Conservation (phyloP, 2,797 vertebrate species). For the Protonibea diacanthus region DNA sequence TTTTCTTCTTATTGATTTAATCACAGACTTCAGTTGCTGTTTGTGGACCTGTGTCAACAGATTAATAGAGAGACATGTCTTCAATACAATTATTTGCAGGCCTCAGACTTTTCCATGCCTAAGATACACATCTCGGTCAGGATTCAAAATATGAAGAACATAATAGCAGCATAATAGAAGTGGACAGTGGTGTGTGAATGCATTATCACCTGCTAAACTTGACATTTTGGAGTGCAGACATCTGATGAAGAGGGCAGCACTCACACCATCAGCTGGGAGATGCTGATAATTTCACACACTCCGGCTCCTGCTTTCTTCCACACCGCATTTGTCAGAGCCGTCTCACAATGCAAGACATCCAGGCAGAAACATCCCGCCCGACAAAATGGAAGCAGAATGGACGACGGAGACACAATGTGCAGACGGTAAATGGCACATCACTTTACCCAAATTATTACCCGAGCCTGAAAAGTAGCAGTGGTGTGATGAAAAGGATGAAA, state of each 20-base stretch:
- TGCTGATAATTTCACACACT: conserved; percentile 4
- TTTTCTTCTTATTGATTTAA: background rate
- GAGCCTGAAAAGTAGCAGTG: background rate
- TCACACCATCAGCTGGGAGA: conserved; percentile 27
- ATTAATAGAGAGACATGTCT: background rate
- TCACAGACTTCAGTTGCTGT: background rate
- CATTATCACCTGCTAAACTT: conserved; percentile 50
- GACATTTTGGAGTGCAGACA: conserved; percentile 53
- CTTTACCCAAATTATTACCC: conserved; percentile 15
- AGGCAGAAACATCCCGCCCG: background rate
- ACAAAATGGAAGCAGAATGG: conserved; percentile 13
- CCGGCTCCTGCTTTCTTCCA: conserved; percentile 14
- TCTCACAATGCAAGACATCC: conserved; percentile 18
- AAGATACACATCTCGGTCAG: background rate
- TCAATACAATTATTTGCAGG: background rate
- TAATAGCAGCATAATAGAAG: background rate
- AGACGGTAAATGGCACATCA: conserved; percentile 27
- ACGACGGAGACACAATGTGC: conserved; percentile 18
- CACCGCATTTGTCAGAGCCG: background rate
- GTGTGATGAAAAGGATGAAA: background rate
- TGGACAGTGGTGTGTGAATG: conserved; percentile 27
- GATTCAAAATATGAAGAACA: conserved; percentile 12
- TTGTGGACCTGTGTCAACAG: background rate
- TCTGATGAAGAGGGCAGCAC: conserved; percentile 51
- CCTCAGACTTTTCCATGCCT: background rate